phyloP scores from a whole-genome alignment of 2,888 invertebrate species.

The Clistopyga incitator region DNA sequence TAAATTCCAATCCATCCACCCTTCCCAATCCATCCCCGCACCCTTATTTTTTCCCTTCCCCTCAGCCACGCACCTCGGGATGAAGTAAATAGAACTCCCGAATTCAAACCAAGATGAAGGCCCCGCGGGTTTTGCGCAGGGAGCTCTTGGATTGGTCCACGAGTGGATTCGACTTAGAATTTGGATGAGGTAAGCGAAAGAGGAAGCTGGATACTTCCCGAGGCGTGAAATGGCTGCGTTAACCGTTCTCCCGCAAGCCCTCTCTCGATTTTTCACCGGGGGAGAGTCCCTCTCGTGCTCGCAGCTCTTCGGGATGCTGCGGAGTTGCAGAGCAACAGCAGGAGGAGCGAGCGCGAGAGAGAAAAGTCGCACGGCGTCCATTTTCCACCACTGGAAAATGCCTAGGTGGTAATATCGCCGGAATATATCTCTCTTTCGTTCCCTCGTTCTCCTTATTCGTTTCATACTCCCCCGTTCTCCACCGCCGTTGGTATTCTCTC shows the following conservation, averaged over 20 bases:
- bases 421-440: slow-evolving; percentile 61
- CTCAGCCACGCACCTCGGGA: neutral
- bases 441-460: slow-evolving; percentile 52
- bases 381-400: slow-evolving; percentile 71
- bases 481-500: slow-evolving; percentile 66
- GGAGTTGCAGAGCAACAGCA: slow-evolving; percentile 40
- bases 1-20: neutral
- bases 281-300: slow-evolving; percentile 44
- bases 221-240: slow-evolving; percentile 84
- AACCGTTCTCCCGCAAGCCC: slow-evolving; percentile 80
- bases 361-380: slow-evolving; percentile 63
- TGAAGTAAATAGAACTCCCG: slow-evolving; percentile 16
- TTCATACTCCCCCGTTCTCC: slow-evolving; percentile 51
- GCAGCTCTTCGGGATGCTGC: slow-evolving; percentile 56
- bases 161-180: slow-evolving; percentile 80
- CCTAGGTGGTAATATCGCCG: slow-evolving; percentile 69
- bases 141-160: slow-evolving; percentile 28
- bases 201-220: slow-evolving; percentile 80
- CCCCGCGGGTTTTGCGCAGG: neutral
- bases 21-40: neutral
- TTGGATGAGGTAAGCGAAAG: slow-evolving; percentile 78
- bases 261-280: slow-evolving; percentile 23
- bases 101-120: slow-evolving; percentile 14
- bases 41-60: slow-evolving; percentile 28
- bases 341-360: slow-evolving; percentile 6